These are phyloP conservation scores for Coccyzus lansbergi DNA, from an alignment of 2,797 vertebrate species.

Conservation along the genomic window DNA sequence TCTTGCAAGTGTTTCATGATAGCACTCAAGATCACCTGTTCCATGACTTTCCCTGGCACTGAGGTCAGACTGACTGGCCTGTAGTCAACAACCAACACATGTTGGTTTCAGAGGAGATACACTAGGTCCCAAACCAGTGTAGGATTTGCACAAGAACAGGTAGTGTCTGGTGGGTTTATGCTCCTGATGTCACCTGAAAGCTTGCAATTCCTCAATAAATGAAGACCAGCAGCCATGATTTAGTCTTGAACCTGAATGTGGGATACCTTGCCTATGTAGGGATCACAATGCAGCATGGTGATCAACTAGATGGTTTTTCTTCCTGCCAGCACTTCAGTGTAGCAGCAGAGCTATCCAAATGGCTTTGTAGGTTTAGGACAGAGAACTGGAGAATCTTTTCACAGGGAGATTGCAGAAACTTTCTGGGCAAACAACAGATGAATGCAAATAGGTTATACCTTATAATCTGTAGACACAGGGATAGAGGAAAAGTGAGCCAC, in stretches of 20 bases:
- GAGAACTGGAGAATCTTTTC: not conserved
- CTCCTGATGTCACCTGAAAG: not conserved
- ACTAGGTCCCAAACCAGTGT: not conserved
- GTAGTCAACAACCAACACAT: no score
- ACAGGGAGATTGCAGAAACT: not conserved
- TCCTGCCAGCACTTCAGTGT: not conserved
- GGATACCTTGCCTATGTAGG: not conserved
- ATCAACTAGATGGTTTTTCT: not conserved
- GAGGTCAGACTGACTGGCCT: no score
- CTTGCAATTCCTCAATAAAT: not conserved
- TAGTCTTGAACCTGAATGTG: not conserved
- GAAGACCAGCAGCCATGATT: not conserved
- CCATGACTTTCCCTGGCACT: no score
- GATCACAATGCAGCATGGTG: not conserved
- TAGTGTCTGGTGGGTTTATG: not conserved
- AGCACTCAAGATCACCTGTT: no score
- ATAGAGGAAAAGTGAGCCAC: not conserved
- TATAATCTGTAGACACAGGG: not conserved
- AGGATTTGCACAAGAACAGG: not conserved
- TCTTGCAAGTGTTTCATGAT: no score
- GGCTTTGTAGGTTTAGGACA: not conserved
- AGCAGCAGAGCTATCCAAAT: not conserved
- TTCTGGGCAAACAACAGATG: not conserved
- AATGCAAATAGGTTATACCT: not conserved
- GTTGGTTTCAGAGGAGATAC: not conserved